Conservation (phyloP, 2,888 invertebrate species). For the Micropterix aruncella region DNA sequence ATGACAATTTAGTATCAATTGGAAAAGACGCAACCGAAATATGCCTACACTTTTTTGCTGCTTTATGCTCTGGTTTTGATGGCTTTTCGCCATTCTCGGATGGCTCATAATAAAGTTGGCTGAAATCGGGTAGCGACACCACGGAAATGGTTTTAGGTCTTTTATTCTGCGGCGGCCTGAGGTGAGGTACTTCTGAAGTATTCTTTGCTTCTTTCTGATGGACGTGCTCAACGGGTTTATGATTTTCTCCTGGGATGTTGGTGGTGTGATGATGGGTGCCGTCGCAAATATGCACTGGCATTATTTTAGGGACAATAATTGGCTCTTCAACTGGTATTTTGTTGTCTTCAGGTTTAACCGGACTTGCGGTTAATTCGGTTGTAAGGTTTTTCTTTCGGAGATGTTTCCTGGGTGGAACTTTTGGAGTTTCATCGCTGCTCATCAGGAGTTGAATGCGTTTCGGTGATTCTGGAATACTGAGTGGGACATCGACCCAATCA, state of each 20-base stretch:
- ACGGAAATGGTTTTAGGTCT: slow-evolving; percentile 32
- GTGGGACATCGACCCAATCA: slow-evolving; percentile 38
- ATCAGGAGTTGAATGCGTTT: slow-evolving; percentile 17
- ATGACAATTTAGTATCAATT: slow-evolving; percentile 17
- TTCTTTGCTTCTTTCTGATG: no score
- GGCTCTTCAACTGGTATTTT: slow-evolving; percentile 19
- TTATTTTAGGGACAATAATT: slow-evolving; percentile 21
- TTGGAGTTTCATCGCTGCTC: slow-evolving; percentile 20
- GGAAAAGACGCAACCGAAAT: slow-evolving; percentile 18
- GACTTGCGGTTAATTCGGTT: slow-evolving; percentile 11
- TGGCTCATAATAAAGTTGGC: slow-evolving; percentile 22
- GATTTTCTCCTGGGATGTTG: slow-evolving; percentile 1
- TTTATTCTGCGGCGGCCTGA: neutral
- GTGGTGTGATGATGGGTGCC: slow-evolving; percentile 19
- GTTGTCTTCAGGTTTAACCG: neutral
- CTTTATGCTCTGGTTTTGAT: slow-evolving; percentile 14
- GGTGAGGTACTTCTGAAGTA: no score
- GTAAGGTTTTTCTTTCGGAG: slow-evolving; percentile 15
- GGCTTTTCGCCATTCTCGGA: slow-evolving; percentile 17
- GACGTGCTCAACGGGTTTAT: neutral
- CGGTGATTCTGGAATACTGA: slow-evolving; percentile 30
- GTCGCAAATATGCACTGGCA: slow-evolving; percentile 21
- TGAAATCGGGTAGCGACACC: slow-evolving; percentile 37
- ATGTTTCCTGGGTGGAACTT: slow-evolving; percentile 24
- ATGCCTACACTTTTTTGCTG: neutral